Evolutionary conservation across 2,113 vertebrate genomes (phyloP).

Genomic region (Engraulis encrasicolus): DNA sequence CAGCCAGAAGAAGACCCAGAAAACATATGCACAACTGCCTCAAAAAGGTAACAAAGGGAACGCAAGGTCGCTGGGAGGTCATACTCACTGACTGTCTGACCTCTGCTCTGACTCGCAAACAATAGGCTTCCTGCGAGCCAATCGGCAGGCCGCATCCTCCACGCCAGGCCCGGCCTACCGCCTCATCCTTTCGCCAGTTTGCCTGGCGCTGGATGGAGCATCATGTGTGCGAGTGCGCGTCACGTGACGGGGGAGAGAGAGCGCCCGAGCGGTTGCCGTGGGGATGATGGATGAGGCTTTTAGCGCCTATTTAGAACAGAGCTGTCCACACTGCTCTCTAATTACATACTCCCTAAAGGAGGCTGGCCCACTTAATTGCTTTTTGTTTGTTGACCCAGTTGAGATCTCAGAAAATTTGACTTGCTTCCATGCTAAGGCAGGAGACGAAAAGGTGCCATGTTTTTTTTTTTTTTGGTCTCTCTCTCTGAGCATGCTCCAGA

Average conservation of each 20-base stretch:
- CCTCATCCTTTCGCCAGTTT: conserved; percentile 2
- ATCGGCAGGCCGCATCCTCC: not conserved
- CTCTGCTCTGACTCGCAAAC: conserved; percentile 21
- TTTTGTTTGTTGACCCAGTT: conserved; percentile 52
- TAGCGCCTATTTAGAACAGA: conserved; percentile 56
- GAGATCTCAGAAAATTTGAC: conserved; percentile 30
- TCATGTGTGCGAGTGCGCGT: conserved; percentile 18
- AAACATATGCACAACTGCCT: not conserved
- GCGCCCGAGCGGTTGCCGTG: not conserved
- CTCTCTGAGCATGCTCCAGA: conserved; percentile 3
- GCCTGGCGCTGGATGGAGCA: conserved; percentile 23
- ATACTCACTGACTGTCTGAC: not conserved
- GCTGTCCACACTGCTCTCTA: conserved; percentile 46
- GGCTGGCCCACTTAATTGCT: conserved; percentile 50
- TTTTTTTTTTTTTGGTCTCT: too few relatives aligned
- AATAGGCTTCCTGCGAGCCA: conserved; percentile 4
- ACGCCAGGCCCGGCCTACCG: not conserved
- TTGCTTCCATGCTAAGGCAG: not conserved
- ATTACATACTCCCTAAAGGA: conserved; percentile 46
- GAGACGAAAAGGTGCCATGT: conserved; percentile 17
- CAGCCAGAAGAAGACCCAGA: not conserved
- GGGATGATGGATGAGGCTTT: conserved; percentile 49
- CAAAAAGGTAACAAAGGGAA: conserved; percentile 17
- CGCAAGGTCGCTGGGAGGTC: conserved; percentile 39
- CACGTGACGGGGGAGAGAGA: conserved; percentile 37